Evolutionary conservation across 2,888 invertebrate species (phyloP), one percentile per base, ranked within the genome.

Genomic region (Onchidella celtica): DNA sequence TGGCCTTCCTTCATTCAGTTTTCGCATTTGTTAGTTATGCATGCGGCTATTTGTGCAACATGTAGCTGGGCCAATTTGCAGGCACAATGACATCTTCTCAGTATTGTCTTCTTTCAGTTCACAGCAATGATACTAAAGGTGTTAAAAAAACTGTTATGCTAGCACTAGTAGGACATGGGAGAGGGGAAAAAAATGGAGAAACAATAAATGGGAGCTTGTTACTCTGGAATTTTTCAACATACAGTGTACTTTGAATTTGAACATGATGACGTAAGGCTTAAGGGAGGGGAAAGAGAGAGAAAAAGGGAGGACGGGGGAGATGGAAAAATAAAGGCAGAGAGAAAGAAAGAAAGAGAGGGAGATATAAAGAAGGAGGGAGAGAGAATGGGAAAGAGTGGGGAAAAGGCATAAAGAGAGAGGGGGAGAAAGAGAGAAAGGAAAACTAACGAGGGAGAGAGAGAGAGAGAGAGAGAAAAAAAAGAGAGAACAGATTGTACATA

Each of bases 261-360:
- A n/a, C n/a, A n/a, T n/a, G n/a, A n/a, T n/a, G n/a, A n/a, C 4
- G 59, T 55, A 57, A 57, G 17, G 32, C 34, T 32, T 14, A 74
- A 27, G 27, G 65, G 61, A 27, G 61, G 24, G 38, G n/a, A 63
- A 17, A 65, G 38, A 63, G 40, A 76, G 63, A 65, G 27, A n/a
- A 4, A 76, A 65, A 74, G 40, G 1, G 40, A 76, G 75, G 65
- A 27, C 38, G 65, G 61, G 38, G 61, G 40, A 40, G 36, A 59
- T 34, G 55, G 36, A 36, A 40, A 74, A 59, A 74, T 32, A 61
- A 40, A 74, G 74, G 59, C 34, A 34, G 36, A 59, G 59, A 59
- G 24, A 36, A n/a, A n/a, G n/a, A 74, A 59, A 74, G 61, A 61
- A 40, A 74, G 74, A 74, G 61, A 34, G 36, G 55, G 59, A 59